phyloP scores from a whole-genome alignment of 2,797 vertebrate genomes.

The Pseudomugil tenellus region DNA sequence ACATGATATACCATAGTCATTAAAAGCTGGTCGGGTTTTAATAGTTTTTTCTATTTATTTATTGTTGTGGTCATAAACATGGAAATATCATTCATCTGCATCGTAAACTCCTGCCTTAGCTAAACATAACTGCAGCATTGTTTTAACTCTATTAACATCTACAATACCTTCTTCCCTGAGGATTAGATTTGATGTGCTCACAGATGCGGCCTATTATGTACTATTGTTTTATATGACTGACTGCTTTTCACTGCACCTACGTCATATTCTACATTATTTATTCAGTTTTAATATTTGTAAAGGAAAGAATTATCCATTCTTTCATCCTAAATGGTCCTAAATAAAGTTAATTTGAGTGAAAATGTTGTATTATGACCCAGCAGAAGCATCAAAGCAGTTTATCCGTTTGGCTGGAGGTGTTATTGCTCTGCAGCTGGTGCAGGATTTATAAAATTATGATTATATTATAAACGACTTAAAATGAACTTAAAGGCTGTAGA shows the following conservation, averaged over 20 bases:
- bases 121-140: background rate
- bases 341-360: slow-evolving; percentile 1
- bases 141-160: background rate
- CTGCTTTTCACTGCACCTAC: background rate
- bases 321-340: background rate
- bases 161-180: background rate
- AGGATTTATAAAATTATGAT: no score
- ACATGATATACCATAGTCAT: background rate
- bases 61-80: background rate
- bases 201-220: no score
- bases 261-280: background rate
- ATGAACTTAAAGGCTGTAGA: slow-evolving; percentile 12
- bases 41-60: background rate
- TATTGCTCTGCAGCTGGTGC: slow-evolving; percentile 3
- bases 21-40: no score
- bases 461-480: no score
- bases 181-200: no score
- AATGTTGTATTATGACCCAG: slow-evolving; percentile 4
- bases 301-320: background rate
- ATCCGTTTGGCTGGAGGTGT: background rate
- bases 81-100: background rate
- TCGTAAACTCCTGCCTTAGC: background rate
- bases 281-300: no score
- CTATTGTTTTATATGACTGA: no score
- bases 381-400: slow-evolving; percentile 15